These are phyloP conservation scores for Endotricha flammealis DNA, from an alignment of 2,888 invertebrate genomes.

Conservation along the genomic window DNA sequence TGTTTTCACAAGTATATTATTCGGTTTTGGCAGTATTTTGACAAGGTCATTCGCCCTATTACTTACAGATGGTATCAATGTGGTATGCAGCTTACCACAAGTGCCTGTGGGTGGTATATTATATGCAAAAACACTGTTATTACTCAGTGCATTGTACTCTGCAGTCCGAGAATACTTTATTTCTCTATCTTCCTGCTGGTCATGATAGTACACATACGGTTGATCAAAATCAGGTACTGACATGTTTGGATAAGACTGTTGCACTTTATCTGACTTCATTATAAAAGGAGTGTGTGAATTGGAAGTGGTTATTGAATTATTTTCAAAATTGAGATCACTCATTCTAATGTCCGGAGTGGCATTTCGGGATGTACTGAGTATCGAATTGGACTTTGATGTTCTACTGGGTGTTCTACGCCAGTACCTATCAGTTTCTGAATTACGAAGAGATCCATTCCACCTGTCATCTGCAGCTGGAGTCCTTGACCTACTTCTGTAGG, in stretches of 20 bases:
- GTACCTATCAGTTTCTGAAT: slow-evolving; percentile 55
- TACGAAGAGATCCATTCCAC: slow-evolving; percentile 49
- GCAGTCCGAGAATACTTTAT: slow-evolving; percentile 66
- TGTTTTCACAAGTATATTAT: slow-evolving; percentile 59
- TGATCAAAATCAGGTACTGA: slow-evolving; percentile 49
- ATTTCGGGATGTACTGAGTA: slow-evolving; percentile 44
- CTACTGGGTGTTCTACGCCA: slow-evolving; percentile 64
- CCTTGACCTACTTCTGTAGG: slow-evolving; percentile 60
- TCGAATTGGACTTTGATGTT: slow-evolving; percentile 43
- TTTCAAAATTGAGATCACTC: slow-evolving; percentile 54
- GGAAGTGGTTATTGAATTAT: slow-evolving; percentile 31
- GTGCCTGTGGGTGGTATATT: slow-evolving; percentile 40
- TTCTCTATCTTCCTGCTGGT: slow-evolving; percentile 60
- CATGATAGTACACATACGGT: slow-evolving; percentile 53
- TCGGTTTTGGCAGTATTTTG: slow-evolving; percentile 57
- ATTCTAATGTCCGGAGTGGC: slow-evolving; percentile 54
- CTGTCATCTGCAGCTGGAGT: slow-evolving; percentile 59
- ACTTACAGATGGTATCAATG: slow-evolving; percentile 32
- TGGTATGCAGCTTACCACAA: slow-evolving; percentile 39
- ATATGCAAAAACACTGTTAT: slow-evolving; percentile 42
- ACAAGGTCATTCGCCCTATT: slow-evolving; percentile 48
- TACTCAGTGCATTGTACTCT: slow-evolving; percentile 55
- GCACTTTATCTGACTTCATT: slow-evolving; percentile 54
- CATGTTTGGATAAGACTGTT: slow-evolving; percentile 42
- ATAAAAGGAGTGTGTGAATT: slow-evolving; percentile 38